Evolutionary conservation across 23 tunicate genomes (phyloP), one percentile per base, ranked within the genome.

Genomic region (Trididemnum clinides): DNA sequence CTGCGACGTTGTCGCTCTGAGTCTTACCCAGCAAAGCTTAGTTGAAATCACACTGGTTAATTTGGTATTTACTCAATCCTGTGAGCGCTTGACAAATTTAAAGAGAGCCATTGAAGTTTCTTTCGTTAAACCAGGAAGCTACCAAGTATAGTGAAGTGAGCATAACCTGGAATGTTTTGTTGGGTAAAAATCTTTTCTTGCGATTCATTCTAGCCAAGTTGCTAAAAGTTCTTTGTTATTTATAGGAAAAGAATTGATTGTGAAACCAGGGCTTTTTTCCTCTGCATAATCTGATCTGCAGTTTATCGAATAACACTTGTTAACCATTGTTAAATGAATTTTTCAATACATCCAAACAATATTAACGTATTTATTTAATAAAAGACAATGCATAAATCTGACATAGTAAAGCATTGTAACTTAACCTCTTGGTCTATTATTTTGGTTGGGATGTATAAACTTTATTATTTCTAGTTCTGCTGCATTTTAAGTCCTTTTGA

Each of bases 41-140:
- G 6, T 66, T 66, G 37, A 66, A 66, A 31, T 37, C 75, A 66
- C 75, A 66, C 6, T 4, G n/a, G n/a, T 66, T 66, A 28, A 66
- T 66, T 36, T 29, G 37, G n/a, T 66, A 31, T 23, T 66, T 66
- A 2, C 37, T n/a, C 37, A 66, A 23, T 10, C 37, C 75, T 10
- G 75, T 66, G 7, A 66, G 3, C 18, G 37, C 36, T 66, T 4
- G 75, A 31, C 75, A 66, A 23, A 37, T 66, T 66, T 66, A 37
- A 15, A 5, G 10, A 66, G 12, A 28, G 75, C 75, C n/a, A 66
- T 4, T 15, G 31, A 66, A 30, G 75, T 31, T 66, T 66, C 75
- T 31, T 66, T 66, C 37, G 75, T 66, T 37, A 66, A 66, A 29
- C 75, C 75, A 32, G 37, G 36, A 6, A 66, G 7, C 75, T 66